These are phyloP conservation scores for Diabrotica balteata DNA, from an alignment of 2,888 invertebrate genomes.

Conservation along the genomic window DNA sequence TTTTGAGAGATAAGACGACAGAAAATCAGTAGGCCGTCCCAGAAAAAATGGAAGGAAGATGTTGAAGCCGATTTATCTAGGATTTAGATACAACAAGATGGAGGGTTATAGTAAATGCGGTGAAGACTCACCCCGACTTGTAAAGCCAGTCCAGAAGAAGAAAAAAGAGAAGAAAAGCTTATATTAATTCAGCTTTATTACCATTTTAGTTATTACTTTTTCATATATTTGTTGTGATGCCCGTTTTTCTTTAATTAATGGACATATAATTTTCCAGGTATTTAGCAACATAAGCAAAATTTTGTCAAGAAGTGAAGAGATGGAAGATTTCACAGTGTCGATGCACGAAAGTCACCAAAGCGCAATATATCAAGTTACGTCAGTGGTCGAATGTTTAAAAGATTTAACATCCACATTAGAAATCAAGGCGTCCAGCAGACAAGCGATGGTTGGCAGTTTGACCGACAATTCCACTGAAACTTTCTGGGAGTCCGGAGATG, in stretches of 20 bases:
- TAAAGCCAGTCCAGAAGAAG: too few relatives aligned
- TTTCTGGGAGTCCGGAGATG: conserved; percentile 99
- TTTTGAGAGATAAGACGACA: too few relatives aligned
- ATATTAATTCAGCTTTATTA: not conserved
- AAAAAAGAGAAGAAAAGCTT: too few relatives aligned
- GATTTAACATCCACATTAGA: conserved; percentile 81
- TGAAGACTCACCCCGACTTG: too few relatives aligned
- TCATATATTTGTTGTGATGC: not conserved
- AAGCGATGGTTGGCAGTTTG: conserved; percentile 91
- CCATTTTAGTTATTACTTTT: not conserved
- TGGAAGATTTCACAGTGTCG: conserved; percentile 64
- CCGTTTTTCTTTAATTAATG: not conserved
- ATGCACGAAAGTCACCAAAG: conserved; percentile 50
- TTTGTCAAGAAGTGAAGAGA: conserved; percentile 89
- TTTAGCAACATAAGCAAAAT: conserved; percentile 97
- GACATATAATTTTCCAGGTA: conserved; percentile 60
- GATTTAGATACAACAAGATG: too few relatives aligned
- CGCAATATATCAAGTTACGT: conserved; percentile 58
- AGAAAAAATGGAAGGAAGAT: too few relatives aligned
- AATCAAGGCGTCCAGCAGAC: conserved; percentile 89
- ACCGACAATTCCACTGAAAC: conserved; percentile 96
- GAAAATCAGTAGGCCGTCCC: too few relatives aligned
- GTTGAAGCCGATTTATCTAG: too few relatives aligned
- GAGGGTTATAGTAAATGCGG: too few relatives aligned
- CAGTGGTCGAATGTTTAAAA: conserved; percentile 70